Percentiles rank a stretch among this genome's conserved stretches.
Conservation (phyloP, 2,888 invertebrate genomes). For the Hydraecia micacea region DNA sequence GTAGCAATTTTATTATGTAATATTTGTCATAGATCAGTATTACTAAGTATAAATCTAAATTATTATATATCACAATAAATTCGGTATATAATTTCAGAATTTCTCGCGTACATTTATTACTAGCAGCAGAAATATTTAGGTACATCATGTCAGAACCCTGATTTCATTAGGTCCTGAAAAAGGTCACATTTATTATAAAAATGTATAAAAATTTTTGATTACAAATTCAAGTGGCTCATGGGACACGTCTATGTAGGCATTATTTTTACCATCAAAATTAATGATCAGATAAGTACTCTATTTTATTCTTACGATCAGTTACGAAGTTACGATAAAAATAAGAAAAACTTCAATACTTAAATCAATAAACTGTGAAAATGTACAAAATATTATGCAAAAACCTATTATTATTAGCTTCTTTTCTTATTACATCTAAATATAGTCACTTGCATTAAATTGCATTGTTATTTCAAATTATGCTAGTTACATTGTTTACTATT, state of each 20-base stretch:
- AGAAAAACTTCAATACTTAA: neutral
- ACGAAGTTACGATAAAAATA: neutral
- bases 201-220: neutral
- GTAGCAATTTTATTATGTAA: slow-evolving; percentile 70
- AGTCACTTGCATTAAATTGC: slow-evolving; percentile 44
- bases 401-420: neutral
- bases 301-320: neutral
- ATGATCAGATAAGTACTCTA: neutral
- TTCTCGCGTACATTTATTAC: slow-evolving; percentile 42
- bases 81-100: slow-evolving; percentile 65
- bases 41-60: slow-evolving; percentile 52
- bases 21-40: slow-evolving; percentile 58
- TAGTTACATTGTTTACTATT: slow-evolving; percentile 10
- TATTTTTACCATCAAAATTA: neutral
- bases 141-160: slow-evolving; percentile 12
- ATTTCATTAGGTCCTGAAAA: neutral
- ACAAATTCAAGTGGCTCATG: neutral
- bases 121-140: slow-evolving; percentile 37
- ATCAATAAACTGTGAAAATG: neutral
- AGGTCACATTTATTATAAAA: neutral
- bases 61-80: slow-evolving; percentile 67
- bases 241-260: neutral
- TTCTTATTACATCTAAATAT: slow-evolving; percentile 24
- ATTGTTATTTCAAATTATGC: slow-evolving; percentile 50
- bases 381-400: slow-evolving; percentile 21